These are phyloP conservation scores for Spialia ferax DNA, from an alignment of 2,888 invertebrate species.

Conservation along the genomic window DNA sequence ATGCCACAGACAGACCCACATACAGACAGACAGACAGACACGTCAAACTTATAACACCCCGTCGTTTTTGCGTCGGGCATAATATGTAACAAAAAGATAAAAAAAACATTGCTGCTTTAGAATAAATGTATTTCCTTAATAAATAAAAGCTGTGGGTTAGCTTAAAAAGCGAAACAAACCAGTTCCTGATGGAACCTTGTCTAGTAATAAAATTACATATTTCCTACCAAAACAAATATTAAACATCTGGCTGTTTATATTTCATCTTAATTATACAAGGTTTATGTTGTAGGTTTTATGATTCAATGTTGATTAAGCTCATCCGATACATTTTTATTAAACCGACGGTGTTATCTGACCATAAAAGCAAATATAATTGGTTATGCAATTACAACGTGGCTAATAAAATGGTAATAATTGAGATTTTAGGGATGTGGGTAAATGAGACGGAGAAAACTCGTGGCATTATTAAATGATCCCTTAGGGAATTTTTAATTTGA, in stretches of 20 bases:
- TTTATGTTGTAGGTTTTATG: constrained; percentile 34
- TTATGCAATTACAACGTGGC: constrained; percentile 27
- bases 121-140: too few relatives aligned
- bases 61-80: too few relatives aligned
- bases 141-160: too few relatives aligned
- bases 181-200: not conserved
- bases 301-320: constrained; percentile 29
- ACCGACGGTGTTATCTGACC: constrained; percentile 21
- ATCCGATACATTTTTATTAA: constrained; percentile 27
- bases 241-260: not conserved
- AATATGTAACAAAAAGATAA: too few relatives aligned
- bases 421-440: constrained; percentile 36
- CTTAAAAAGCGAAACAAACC: too few relatives aligned
- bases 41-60: too few relatives aligned
- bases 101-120: too few relatives aligned
- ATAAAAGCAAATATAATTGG: constrained; percentile 32
- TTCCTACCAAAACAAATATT: not conserved
- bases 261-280: constrained; percentile 19
- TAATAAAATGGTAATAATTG: constrained; percentile 34
- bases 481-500: constrained; percentile 17
- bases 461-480: constrained; percentile 27
- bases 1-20: too few relatives aligned
- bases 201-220: not conserved
- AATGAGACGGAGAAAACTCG: constrained; percentile 36
- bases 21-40: too few relatives aligned